These are phyloP conservation scores for Callipepla squamata DNA, from an alignment of 2,113 vertebrate species.

Conservation along the genomic window DNA sequence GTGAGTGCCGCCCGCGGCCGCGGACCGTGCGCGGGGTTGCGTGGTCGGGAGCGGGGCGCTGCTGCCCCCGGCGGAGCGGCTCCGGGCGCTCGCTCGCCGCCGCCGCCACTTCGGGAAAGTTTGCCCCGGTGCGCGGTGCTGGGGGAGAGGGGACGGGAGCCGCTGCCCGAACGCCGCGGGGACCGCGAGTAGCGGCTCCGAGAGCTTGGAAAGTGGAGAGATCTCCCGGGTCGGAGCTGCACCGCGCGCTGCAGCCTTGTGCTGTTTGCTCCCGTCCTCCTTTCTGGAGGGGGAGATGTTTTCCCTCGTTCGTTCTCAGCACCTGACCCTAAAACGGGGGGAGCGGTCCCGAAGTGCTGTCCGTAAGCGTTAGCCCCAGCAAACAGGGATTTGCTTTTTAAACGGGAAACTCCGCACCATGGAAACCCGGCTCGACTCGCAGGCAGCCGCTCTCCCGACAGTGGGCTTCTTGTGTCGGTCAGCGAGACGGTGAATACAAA, in stretches of 20 bases:
- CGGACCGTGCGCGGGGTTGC: not conserved
- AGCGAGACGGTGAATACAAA: slow-evolving; percentile 70
- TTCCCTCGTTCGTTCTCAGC: not conserved
- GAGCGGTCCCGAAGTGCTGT: not conserved
- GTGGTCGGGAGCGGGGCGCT: not conserved
- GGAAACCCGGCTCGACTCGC: slow-evolving; percentile 62
- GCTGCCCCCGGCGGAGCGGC: not conserved
- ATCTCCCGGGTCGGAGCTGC: not conserved
- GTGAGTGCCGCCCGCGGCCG: slow-evolving; percentile 79
- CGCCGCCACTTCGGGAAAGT: not conserved
- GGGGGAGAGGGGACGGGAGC: not conserved
- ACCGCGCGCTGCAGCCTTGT: not conserved
- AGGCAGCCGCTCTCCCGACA: slow-evolving; percentile 56
- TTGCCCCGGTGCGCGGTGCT: not conserved
- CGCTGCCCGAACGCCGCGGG: not conserved
- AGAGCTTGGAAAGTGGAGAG: not conserved
- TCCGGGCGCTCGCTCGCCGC: not conserved
- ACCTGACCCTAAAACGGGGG: not conserved
- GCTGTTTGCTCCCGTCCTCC: not conserved
- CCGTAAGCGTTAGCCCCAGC: not conserved
- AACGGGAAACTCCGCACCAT: slow-evolving; percentile 60
- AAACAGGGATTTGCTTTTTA: slow-evolving; percentile 26
- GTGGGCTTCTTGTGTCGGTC: slow-evolving; percentile 70
- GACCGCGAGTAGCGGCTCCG: not conserved
- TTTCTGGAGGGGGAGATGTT: not conserved